phyloP scores from a whole-genome alignment of 2,113 vertebrate genomes.

The Cygnus atratus region DNA sequence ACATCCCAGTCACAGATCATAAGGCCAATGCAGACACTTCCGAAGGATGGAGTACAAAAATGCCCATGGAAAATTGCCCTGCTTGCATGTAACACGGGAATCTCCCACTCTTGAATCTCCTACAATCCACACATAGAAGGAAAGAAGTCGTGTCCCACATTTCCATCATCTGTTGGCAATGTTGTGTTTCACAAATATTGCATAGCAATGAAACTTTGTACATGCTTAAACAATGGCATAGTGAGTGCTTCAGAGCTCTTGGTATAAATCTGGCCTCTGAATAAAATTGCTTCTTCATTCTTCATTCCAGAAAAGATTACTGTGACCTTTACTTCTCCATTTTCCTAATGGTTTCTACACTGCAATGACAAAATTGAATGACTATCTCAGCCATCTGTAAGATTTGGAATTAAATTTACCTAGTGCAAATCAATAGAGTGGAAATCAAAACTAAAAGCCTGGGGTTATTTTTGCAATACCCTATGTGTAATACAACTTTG shows the following conservation, averaged over 20 bases:
- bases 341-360: slow-evolving; percentile 71
- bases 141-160: neutral
- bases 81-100: neutral
- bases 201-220: neutral
- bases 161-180: neutral
- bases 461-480: slow-evolving; percentile 42
- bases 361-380: slow-evolving; percentile 60
- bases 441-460: slow-evolving; percentile 71
- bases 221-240: neutral
- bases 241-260: neutral
- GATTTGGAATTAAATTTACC: slow-evolving; percentile 72
- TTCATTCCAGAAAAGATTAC: slow-evolving; percentile 37
- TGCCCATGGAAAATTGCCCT: neutral
- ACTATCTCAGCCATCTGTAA: slow-evolving; percentile 41
- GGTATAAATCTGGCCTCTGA: slow-evolving; percentile 38
- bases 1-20: neutral
- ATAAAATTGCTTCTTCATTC: slow-evolving; percentile 40
- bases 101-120: neutral
- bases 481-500: slow-evolving; percentile 33
- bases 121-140: fast-evolving
- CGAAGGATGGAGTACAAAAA: neutral
- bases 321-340: slow-evolving; percentile 45
- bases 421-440: slow-evolving; percentile 69
- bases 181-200: neutral
- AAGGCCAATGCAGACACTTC: neutral